phyloP scores from a whole-genome alignment of 2,888 invertebrate species.

The Emmelina monodactyla region DNA sequence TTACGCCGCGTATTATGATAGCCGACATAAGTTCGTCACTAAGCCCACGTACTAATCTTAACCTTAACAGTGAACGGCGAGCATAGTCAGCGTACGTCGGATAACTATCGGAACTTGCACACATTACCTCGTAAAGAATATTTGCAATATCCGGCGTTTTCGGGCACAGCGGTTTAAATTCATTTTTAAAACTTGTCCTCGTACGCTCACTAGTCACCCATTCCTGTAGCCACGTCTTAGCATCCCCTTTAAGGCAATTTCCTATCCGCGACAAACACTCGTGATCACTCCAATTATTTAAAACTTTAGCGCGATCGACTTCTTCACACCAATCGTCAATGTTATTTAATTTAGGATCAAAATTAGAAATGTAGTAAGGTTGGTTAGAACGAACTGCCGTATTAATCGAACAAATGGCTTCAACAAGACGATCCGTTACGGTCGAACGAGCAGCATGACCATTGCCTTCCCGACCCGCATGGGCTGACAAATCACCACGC shows the following conservation, averaged over 20 bases:
- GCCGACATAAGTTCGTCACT: neutral
- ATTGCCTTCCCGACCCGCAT: no score
- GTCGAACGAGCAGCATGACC: no score
- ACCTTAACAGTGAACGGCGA: neutral
- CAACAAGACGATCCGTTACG: no score
- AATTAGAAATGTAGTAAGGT: no score
- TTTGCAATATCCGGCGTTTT: neutral
- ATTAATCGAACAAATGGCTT: no score
- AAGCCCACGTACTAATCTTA: neutral
- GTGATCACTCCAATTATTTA: conserved; percentile 1
- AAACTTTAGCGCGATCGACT: conserved; percentile 2
- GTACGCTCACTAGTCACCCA: neutral
- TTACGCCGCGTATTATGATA: neutral
- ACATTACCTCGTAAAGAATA: neutral
- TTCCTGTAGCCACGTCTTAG: neutral
- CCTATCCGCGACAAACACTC: neutral
- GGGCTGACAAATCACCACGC: no score
- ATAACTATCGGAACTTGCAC: neutral
- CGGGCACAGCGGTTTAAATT: neutral
- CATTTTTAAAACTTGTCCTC: neutral
- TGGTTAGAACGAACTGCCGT: no score
- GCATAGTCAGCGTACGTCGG: neutral
- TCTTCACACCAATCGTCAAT: conserved; percentile 3
- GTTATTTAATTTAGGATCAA: no score
- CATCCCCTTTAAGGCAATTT: neutral